Conservation (phyloP, 2,113 vertebrate species). For the Mustela lutreola region DNA sequence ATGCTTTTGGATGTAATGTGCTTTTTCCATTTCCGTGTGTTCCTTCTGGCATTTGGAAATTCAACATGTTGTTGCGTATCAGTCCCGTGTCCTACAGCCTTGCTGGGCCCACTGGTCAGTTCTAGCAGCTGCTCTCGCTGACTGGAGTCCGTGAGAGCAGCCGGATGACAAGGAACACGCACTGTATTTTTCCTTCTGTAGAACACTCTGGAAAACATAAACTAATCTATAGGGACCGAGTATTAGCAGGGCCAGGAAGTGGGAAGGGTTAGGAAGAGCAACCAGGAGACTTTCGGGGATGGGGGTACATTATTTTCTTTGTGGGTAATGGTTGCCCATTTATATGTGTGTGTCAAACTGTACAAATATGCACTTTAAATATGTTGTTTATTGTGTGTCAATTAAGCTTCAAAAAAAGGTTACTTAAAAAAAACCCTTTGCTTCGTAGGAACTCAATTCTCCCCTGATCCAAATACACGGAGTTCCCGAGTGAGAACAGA, state of each 20-base stretch:
- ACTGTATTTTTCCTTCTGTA: not conserved
- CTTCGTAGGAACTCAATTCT: not conserved
- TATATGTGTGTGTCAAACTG: not conserved
- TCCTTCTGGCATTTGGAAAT: not conserved
- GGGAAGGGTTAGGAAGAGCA: not conserved
- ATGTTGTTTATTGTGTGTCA: not conserved
- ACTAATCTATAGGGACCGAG: too few relatives aligned
- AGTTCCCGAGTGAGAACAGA: not conserved
- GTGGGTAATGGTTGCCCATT: not conserved
- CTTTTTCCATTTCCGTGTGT: not conserved
- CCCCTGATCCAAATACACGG: not conserved
- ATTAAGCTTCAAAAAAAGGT: not conserved
- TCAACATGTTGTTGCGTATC: not conserved
- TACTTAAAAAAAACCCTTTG: not conserved
- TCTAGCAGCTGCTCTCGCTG: not conserved
- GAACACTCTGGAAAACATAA: not conserved
- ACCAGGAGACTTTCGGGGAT: not conserved
- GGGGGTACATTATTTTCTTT: accelerated
- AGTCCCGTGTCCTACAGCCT: not conserved
- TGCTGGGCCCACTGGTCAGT: not conserved
- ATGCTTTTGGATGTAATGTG: not conserved
- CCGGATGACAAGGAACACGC: accelerated
- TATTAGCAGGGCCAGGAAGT: not conserved
- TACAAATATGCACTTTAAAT: not conserved
- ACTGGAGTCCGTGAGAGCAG: not conserved